A percentile compares a stretch with the other conserved stretches of the same genome.
Conservation (phyloP, 2,888 invertebrate species). For the Minunthozetes semirufus region DNA sequence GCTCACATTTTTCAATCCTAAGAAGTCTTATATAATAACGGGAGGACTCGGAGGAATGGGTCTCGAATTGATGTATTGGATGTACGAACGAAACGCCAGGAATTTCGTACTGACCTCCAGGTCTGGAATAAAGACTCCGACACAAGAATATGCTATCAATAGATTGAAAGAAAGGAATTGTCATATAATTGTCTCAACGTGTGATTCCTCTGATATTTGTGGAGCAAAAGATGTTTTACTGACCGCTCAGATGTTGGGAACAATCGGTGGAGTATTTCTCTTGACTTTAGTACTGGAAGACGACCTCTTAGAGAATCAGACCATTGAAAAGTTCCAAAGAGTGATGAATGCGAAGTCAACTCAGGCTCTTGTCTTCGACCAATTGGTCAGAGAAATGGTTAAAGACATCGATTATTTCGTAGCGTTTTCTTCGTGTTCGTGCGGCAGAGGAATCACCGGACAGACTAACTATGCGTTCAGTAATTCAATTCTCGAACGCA, state of each 20-base stretch:
- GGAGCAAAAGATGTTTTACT: conserved; percentile 64
- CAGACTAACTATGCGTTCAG: conserved; percentile 94
- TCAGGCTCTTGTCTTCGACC: conserved; percentile 76
- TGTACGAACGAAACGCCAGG: conserved; percentile 75
- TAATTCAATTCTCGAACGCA: conserved; percentile 94
- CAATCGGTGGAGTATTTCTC: conserved; percentile 84
- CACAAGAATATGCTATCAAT: conserved; percentile 71
- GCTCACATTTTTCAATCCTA: conserved; percentile 63
- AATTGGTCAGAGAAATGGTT: conserved; percentile 66
- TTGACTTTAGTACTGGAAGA: conserved; percentile 75
- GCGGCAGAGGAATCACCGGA: conserved; percentile 91
- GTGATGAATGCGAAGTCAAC: conserved; percentile 76
- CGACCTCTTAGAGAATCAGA: conserved; percentile 77
- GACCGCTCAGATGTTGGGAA: conserved; percentile 59
- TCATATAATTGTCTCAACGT: conserved; percentile 56
- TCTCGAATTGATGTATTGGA: conserved; percentile 82
- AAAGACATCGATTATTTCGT: conserved; percentile 81
- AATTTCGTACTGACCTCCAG: conserved; percentile 75
- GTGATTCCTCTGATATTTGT: conserved; percentile 61
- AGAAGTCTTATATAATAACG: conserved; percentile 55
- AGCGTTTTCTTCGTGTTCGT: conserved; percentile 90
- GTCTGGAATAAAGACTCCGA: conserved; percentile 76
- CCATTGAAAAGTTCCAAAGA: conserved; percentile 66
- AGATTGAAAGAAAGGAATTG: conserved; percentile 57
- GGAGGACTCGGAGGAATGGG: conserved; percentile 93